Base-by-base conservation (phyloP, 2,797 vertebrate species). In the Siniperca undulata region DNA sequence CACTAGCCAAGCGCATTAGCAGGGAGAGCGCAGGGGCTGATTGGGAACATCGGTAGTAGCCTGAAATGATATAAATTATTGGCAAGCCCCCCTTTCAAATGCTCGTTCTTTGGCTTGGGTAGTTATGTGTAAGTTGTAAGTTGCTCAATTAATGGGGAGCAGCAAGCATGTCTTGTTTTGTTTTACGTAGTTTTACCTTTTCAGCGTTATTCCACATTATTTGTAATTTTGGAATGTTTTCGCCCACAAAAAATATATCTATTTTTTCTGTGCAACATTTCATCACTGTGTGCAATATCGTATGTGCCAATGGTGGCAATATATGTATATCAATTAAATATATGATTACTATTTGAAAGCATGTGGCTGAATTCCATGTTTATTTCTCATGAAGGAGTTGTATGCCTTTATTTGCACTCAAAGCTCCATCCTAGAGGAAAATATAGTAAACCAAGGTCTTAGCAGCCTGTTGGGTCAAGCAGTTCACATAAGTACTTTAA, bases 261-360 rank as follows among this genome's bases (percentile, higher is more conserved):
- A 90, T 91, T 94, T 94, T 94, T 90, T 94, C 93, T 95, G 93
- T 94, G 95, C 94, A 96, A 94, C 95, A 96, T 95, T 96, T 96
- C 95, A 96, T 96, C 95, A 96, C 93, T 94, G 93, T 96, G 96
- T 97, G 96, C 96, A 96, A 97, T 97, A 97, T 96, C 94, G 91
- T 95, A 95, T 92, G 95, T 97, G 96, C 96, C 96, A 97, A 96
- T 95, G 93, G 91, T 95, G 96, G 96, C 96, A 96, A 94, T 95
- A 95, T 95, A 96, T 96, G 95, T 96, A 96, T 96, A 96, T 96
- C 94, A 94, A 96, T 96, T 96, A 96, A 96, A 96, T 95, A 96
- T 95, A 96, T 95, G 91, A 96, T 95, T 95, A 95, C 94, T 96
- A 96, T 96, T 96, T 96, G 94, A 96, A 96, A 94, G 95, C 95